Evolutionary conservation across 2,797 vertebrate species (phyloP), one percentile per base, ranked within the genome.

Genomic region (Fistularia commersonii): DNA sequence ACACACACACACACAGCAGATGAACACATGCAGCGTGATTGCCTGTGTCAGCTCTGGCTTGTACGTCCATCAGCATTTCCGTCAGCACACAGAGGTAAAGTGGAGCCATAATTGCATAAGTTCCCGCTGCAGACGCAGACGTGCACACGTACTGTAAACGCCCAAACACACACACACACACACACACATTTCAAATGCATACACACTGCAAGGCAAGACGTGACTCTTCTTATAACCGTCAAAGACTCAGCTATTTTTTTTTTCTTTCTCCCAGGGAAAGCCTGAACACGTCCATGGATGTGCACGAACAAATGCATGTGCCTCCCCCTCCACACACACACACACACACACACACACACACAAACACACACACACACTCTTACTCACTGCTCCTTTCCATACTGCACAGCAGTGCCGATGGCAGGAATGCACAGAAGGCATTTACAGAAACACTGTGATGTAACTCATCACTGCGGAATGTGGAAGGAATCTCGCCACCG

Each of bases 151-250:
- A 65, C 69, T 60, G 66, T 64, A 80, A 14, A 66, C 63, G 54
- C 69, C 40, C 55, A 58, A 66, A 39, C 60, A 61, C 60, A 62
- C 35, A 69, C 35, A 64, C 33, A 44, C 32, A 9, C 42, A 48
- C 64, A 64, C 66, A 61, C 60, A 64, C 57, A 32, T 71, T 12
- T 61, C 37, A 66, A 44, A 42, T 31, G 14, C 44, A 50, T 59
- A 66, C 61, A 61, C 58, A 61, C 54, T 72, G 64, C 10, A 11
- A 76, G 57, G 67, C 64, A 77, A 65, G 58, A 77, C 66, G 58
- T 74, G 80, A 69, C 83, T 69, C 71, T 74, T 83, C 64, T 63
- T 51, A 74, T 88, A 70, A 79, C 64, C 74, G 60, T 87, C 84
- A 86, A 80, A 83, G 64, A 77, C 62, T 81, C 72, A 71, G 66